Evolutionary conservation across 2,797 vertebrate genomes (phyloP), one percentile per base, ranked within the genome.

Genomic region (Uromys caudimaculatus): DNA sequence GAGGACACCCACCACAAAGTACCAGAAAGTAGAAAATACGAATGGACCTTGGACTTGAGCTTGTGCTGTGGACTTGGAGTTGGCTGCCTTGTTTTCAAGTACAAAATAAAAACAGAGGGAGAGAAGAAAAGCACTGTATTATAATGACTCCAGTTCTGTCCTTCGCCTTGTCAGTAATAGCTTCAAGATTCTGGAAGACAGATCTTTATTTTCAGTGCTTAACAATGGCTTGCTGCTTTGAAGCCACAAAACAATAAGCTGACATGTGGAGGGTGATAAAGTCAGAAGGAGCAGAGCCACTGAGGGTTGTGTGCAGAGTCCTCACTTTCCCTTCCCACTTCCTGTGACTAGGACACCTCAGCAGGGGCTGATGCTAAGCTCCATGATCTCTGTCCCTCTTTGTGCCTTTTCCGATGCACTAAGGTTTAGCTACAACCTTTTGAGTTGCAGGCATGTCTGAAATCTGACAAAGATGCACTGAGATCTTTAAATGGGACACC

Each of bases 251-350:
- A 75, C 77, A 78, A 52, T 8, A 58, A 60, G 5, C 52, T 67
- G 54, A 32, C 5, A 14, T 19, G 44, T 38, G 54, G 69, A 92
- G 69, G 38, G 23, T 13, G 75, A 75, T 21, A 29, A 41, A 13
- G 0, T 56, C 71, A 0, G 29, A 17, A 60, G 35, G 23, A 54
- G 35, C 52, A 44, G n/a, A 3, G 47, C 2, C 35, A 38, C 14
- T 1, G 24, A 6, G 75, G 64, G 10, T 47, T 27, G 7, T 21
- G 0, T 3, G 1, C 35, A 56, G 24, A n/a, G 17, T n/a, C 27
- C 32, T 41, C 24, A 23, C 32, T 29, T 32, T 13, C 21, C 10
- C 29, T 62, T 50, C 19, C 14, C 2, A 24, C 10, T 24, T 50
- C 52, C 16, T 3, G 38, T 19, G 35, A 23, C 1, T 4, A 12